A percentile compares a stretch with the other conserved stretches of the same genome.
phyloP scores from a whole-genome alignment of 2,888 invertebrate species.

The Stenichneumon culpator region DNA sequence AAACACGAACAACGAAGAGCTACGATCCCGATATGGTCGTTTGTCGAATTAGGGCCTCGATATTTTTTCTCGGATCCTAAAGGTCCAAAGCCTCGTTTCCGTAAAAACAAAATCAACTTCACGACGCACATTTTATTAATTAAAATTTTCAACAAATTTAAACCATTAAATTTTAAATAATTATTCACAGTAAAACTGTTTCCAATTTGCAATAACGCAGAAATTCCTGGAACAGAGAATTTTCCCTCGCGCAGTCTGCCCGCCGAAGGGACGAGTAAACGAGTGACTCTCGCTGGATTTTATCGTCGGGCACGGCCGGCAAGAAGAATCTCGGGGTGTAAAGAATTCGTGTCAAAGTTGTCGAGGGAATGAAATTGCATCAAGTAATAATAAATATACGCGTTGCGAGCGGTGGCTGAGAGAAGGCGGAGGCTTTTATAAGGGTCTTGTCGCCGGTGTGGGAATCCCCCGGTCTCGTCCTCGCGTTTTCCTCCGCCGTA shows the following conservation, averaged over 20 bases:
- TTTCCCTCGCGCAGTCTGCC: too few relatives aligned
- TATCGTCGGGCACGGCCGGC: background rate
- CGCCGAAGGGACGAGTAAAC: background rate
- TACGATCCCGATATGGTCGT: too few relatives aligned
- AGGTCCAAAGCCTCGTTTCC: too few relatives aligned
- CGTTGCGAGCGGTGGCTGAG: conserved; percentile 11
- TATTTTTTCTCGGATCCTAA: background rate
- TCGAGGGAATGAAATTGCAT: conserved; percentile 26
- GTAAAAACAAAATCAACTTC: too few relatives aligned
- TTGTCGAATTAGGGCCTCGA: too few relatives aligned
- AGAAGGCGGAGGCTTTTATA: conserved; percentile 36
- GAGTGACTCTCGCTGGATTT: background rate
- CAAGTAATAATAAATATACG: conserved; percentile 42
- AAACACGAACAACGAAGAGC: too few relatives aligned
- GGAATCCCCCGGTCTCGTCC: conserved; percentile 1
- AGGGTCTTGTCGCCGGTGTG: conserved; percentile 27
- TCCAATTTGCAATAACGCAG: too few relatives aligned
- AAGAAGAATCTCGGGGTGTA: background rate
- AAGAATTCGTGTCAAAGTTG: conserved; percentile 28
- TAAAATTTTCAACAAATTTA: too few relatives aligned
- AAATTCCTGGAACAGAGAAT: too few relatives aligned
- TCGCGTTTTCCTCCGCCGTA: conserved; percentile 22
- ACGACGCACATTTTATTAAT: too few relatives aligned
- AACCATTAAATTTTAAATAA: too few relatives aligned
- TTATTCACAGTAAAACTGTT: too few relatives aligned